Evolutionary conservation across 2,888 invertebrate genomes (phyloP).

Genomic region (Tetheella fluctuosa): DNA sequence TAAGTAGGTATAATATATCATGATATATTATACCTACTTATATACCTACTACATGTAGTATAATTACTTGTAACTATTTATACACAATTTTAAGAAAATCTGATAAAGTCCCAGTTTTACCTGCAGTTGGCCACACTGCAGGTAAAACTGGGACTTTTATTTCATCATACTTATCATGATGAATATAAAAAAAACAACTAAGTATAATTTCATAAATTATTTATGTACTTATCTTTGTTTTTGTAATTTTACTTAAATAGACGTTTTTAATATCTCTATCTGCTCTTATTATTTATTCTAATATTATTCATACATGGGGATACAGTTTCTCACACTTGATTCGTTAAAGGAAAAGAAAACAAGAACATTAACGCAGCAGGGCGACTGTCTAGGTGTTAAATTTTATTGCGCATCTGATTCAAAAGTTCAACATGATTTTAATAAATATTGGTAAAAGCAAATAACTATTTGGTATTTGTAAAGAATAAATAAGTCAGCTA

Average conservation of each 20-base stretch:
- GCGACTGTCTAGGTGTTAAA: slow-evolving; percentile 27
- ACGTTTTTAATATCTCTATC: slow-evolving; percentile 8
- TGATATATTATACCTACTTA: too few relatives aligned
- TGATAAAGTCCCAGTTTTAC: too few relatives aligned
- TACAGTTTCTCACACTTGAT: slow-evolving; percentile 38
- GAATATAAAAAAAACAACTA: too few relatives aligned
- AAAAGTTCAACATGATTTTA: slow-evolving; percentile 12
- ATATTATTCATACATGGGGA: slow-evolving; percentile 24
- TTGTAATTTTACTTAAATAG: not conserved
- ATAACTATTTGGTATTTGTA: too few relatives aligned
- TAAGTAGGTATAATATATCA: too few relatives aligned
- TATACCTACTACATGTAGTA: too few relatives aligned
- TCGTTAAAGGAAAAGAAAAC: slow-evolving; percentile 40
- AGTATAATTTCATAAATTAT: not conserved
- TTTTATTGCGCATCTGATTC: slow-evolving; percentile 28
- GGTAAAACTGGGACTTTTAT: too few relatives aligned
- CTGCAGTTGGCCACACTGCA: too few relatives aligned
- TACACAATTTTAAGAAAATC: too few relatives aligned
- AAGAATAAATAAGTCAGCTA: too few relatives aligned
- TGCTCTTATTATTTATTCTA: slow-evolving; percentile 9
- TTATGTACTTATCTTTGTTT: not conserved
- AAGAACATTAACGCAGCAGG: slow-evolving; percentile 45
- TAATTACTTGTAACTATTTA: too few relatives aligned
- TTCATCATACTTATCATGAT: too few relatives aligned
- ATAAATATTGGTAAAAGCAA: slow-evolving; percentile 3